Base-by-base conservation (phyloP, 2,888 invertebrate genomes). In the Lasioglossum vierecki region DNA sequence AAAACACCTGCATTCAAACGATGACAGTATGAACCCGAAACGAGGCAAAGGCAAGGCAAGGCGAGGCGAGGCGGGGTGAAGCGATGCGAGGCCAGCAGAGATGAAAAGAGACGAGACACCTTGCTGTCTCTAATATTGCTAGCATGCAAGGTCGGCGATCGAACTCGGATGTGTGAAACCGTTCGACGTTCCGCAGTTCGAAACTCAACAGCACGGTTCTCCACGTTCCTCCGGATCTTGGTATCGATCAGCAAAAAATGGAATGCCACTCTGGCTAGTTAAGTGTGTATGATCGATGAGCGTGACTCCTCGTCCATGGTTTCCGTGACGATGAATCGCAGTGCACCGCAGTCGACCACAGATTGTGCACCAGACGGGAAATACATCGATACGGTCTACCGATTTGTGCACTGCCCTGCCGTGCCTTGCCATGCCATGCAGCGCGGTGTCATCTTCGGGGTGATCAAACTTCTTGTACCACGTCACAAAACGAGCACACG, bases 321-420 rank as follows among this genome's bases (percentile, higher is more conserved):
- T 66, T 79, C 77, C 35, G 63, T 15, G 44, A 26, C 72, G 63
- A 63, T 63, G 18, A 30, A 63, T 30, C n/a, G 60, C 26, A 15
- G 26, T 63, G 60, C 60, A 63, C 30, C 63, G 30, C 26, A 18
- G 30, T 63, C 78, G 41, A 75, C 53, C 71, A 77, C 30, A 71
- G 60, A 81, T 66, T 57, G 66, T 82, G 70, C 79, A 71, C 39
- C 74, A 79, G 76, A 76, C 76, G 15, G 82, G 72, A 73, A 79
- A 63, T 6, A 1, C 53, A 30, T 73, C 80, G 49, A 74, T 78
- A 78, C 18, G 39, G 57, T n/a, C 57, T n/a, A 9, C 53, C n/a
- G 53, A n/a, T 53, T 57, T 11, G 4, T n/a, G 53, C 1, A 0
- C 4, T 46, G 18, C 46, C 46, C 15, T 4, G 46, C 5, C 5